Evolutionary conservation across 2,888 invertebrate genomes (phyloP).

Genomic region (Cyclophora punctaria): DNA sequence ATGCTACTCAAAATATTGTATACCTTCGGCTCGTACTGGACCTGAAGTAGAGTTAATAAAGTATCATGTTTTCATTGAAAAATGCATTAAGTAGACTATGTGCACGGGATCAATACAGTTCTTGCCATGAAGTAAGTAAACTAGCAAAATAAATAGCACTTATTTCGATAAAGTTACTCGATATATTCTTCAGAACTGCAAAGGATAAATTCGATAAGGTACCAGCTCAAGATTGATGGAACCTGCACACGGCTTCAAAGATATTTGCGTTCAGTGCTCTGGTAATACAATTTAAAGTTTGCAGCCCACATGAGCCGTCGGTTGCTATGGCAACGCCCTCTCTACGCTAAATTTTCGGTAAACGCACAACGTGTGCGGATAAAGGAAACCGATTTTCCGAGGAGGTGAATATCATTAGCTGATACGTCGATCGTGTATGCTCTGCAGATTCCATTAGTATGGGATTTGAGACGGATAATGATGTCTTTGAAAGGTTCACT

Average conservation of each 20-base stretch:
- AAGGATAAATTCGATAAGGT: slow-evolving; percentile 18
- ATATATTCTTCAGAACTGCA: slow-evolving; percentile 6
- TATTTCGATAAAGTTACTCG: slow-evolving; percentile 3
- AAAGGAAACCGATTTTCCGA: slow-evolving; percentile 68
- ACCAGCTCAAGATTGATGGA: slow-evolving; percentile 19
- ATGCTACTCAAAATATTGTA: too few species aligned
- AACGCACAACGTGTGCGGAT: slow-evolving; percentile 59
- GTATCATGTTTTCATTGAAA: too few species aligned
- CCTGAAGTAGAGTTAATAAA: too few species aligned
- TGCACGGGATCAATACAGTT: too few species aligned
- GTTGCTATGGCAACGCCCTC: slow-evolving; percentile 66
- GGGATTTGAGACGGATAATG: slow-evolving; percentile 23
- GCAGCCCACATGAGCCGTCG: slow-evolving; percentile 65
- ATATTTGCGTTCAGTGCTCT: slow-evolving; percentile 52
- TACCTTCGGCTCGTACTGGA: too few species aligned
- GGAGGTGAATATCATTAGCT: slow-evolving; percentile 70
- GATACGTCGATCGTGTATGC: slow-evolving; percentile 39
- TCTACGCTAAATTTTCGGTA: slow-evolving; percentile 58
- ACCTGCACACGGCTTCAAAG: slow-evolving; percentile 33
- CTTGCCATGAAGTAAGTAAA: not conserved
- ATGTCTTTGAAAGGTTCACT: not conserved
- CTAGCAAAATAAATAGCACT: not conserved
- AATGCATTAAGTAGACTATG: too few species aligned
- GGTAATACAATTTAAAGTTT: slow-evolving; percentile 73
- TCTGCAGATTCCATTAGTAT: slow-evolving; percentile 43